Conservation (phyloP, 2,888 invertebrate species). For the Neoitamus cyanurus region DNA sequence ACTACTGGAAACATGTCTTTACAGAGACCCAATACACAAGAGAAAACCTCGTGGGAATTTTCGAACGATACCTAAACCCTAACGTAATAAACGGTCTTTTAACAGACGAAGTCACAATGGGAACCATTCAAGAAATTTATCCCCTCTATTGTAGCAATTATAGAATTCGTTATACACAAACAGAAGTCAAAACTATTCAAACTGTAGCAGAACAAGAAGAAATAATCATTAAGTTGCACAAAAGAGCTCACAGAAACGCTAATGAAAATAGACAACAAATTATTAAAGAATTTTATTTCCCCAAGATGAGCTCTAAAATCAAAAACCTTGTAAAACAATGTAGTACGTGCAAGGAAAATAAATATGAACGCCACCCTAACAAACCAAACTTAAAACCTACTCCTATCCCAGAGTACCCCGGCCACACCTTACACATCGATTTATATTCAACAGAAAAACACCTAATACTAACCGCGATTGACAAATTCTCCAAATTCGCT, state of each 20-base stretch:
- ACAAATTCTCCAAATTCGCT: constrained; percentile 46
- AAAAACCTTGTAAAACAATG: neutral
- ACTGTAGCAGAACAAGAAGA: constrained; percentile 12
- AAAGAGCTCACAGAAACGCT: constrained; percentile 43
- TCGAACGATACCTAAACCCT: constrained; percentile 29
- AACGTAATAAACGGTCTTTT: neutral
- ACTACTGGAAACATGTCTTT: constrained; percentile 33
- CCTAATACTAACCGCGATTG: constrained; percentile 34
- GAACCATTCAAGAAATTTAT: constrained; percentile 27
- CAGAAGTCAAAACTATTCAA: neutral
- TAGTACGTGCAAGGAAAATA: constrained; percentile 38
- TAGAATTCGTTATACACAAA: constrained; percentile 25
- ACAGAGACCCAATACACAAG: neutral
- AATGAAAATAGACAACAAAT: constrained; percentile 50
- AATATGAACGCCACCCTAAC: too few relatives aligned
- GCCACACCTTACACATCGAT: constrained; percentile 36
- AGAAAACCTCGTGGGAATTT: constrained; percentile 1
- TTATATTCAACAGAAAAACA: neutral
- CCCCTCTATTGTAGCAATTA: neutral
- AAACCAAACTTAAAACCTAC: too few relatives aligned
- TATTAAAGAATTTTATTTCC: constrained; percentile 49
- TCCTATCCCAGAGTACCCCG: too few relatives aligned
- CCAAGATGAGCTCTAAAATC: constrained; percentile 27
- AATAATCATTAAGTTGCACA: neutral
- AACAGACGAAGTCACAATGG: constrained; percentile 3